Conservation (phyloP, 2,113 vertebrate genomes). For the Rhea pennata region DNA sequence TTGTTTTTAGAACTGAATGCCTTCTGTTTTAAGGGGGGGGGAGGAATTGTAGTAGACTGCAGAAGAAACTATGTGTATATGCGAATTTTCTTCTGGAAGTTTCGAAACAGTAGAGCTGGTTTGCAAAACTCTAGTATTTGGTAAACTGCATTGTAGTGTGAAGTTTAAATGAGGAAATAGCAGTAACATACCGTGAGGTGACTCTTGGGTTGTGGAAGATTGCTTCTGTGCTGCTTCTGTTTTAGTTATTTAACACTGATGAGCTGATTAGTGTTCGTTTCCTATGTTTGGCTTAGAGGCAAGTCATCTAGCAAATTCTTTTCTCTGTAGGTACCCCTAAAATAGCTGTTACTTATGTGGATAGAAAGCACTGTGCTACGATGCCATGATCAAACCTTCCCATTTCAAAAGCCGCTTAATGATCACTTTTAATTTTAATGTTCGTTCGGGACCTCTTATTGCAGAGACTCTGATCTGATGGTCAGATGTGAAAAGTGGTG, state of each 20-base stretch:
- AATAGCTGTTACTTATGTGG: constrained; percentile 23
- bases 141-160: not conserved
- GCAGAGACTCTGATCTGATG: not conserved
- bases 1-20: not conserved
- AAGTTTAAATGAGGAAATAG: constrained; percentile 10
- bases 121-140: not conserved
- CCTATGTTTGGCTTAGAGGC: constrained; percentile 22
- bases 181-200: not conserved
- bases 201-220: not conserved
- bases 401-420: not conserved
- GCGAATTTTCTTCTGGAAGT: not conserved
- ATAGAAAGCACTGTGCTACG: constrained; percentile 38
- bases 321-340: constrained; percentile 18
- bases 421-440: not conserved
- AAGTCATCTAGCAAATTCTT: not conserved
- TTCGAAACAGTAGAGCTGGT: not conserved
- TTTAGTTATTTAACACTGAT: constrained; percentile 26
- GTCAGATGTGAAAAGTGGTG: not conserved
- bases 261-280: constrained; percentile 18
- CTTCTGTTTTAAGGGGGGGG: not conserved
- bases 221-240: not conserved
- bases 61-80: not conserved
- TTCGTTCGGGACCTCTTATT: not conserved
- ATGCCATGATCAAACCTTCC: not conserved
- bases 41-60: not conserved